Base-by-base conservation (phyloP, 37 sponge, comb jelly and placozoan species). In the Chondrosia reniformis region DNA sequence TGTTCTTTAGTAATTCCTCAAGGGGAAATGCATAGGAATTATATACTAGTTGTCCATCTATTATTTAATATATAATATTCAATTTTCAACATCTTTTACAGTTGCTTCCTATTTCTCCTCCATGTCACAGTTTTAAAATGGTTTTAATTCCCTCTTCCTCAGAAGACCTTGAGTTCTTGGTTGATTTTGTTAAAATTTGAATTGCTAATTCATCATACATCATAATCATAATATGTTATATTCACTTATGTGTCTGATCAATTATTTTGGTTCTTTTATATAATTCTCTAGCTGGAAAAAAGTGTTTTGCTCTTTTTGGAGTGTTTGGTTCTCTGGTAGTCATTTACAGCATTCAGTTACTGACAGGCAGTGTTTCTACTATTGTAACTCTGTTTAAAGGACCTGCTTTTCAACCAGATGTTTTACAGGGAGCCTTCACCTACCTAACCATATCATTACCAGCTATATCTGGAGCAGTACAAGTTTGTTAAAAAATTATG, bases 321-420 rank as follows among this genome's bases (percentile, higher is more conserved):
- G 72, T 69, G 3, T 69, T 69, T 69, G 72, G 22, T 22, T 41
- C 72, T 2, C 42, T 69, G 43, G 72, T 69, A 9, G 43, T 37
- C 15, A 37, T 69, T 0, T 69, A 69, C 36, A 34, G 72, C 7
- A 69, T 69, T 41, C 72, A 69, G 42, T 44, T 69, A 0, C 3
- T 69, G 4, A 40, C 72, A 41, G 72, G 72, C 1, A 69, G n/a
- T 43, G 24, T 69, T 13, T 69, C 72, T 25, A 17, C 72, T 6
- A 69, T 69, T 19, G 24, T 69, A 21, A 69, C 72, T 44, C 39
- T 69, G 19, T 59, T 17, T 44, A 40, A 41, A 69, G 72, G 72
- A 4, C 39, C 41, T 34, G 72, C 39, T 34, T 69, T 69, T 25
- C 72, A 69, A 6, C 72, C 72, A 9, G 72, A 41, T 24, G 24